Conservation (phyloP, 2,888 invertebrate genomes). For the Drymonia ruficornis region DNA sequence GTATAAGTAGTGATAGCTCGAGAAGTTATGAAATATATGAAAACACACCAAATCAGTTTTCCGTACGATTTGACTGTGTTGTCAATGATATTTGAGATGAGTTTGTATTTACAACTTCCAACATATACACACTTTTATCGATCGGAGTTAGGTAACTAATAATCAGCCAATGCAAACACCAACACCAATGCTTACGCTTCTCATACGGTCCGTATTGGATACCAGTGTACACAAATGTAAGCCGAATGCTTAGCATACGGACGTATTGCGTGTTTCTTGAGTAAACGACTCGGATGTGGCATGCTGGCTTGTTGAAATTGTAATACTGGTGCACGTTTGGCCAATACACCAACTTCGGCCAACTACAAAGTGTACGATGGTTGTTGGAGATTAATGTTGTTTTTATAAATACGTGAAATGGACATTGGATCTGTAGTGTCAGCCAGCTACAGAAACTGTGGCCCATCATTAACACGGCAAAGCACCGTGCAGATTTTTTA, state of each 20-base stretch:
- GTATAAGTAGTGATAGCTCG: too few species aligned
- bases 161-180: constrained; percentile 65
- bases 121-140: too few species aligned
- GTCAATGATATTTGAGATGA: too few species aligned
- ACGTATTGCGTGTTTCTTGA: constrained; percentile 38
- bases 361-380: neutral
- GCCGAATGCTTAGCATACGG: constrained; percentile 43
- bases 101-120: too few species aligned
- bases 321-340: constrained; percentile 30
- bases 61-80: too few species aligned
- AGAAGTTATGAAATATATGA: too few species aligned
- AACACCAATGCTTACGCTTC: constrained; percentile 46
- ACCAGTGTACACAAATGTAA: constrained; percentile 33
- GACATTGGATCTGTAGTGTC: too few species aligned
- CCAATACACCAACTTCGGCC: constrained; percentile 8
- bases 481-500: too few species aligned
- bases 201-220: constrained; percentile 22
- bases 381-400: neutral
- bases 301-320: constrained; percentile 43
- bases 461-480: too few species aligned
- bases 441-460: too few species aligned
- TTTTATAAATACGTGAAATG: too few species aligned
- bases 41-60: too few species aligned
- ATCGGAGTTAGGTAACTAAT: constrained; percentile 58
- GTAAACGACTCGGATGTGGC: constrained; percentile 45